Base-by-base conservation (phyloP, 2,888 invertebrate species). In the Lordiphosa fenestrarum region DNA sequence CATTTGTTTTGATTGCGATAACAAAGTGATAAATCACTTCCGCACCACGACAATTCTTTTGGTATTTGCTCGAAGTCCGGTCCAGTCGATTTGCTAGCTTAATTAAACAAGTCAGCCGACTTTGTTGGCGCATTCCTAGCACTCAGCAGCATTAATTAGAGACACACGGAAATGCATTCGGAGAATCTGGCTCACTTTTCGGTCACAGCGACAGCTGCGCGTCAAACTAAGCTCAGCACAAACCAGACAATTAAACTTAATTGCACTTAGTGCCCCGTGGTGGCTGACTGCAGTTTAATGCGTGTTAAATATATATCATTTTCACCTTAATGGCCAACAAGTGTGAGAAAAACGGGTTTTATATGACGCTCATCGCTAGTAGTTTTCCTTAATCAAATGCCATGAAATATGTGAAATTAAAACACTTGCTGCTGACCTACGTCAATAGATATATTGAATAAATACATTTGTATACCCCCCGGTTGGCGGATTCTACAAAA, bases 331-430 rank as follows among this genome's bases (percentile, higher is more conserved):
- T 73, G 60, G 48, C 53, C 65, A 49, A 50, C 37, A 47, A 67
- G 60, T 69, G 69, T 69, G 55, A 58, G 48, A 15, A 42, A 55
- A 83, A 77, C 76, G 52, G 69, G 76, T 76, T 82, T 76, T 58
- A 19, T 63, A 25, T 61, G 58, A 57, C 76, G 58, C 55, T 44
- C 21, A 46, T 56, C 48, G 57, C 12, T 19, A 58, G 84, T 62
- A 60, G 55, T 84, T 78, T 84, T 84, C 77, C 84, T 77, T 46
- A 68, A 73, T 76, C 58, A 67, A 67, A 56, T 58, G 53, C 36
- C 19, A 53, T 66, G 35, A 70, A 66, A 61, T 69, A 69, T 61
- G 62, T 38, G 40, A 59, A 57, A 60, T 63, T 59, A 65, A 64
- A 53, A 25, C 51, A 51, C 38, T 25, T 6, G 35, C 38, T 42